A percentile compares a stretch with the other conserved stretches of the same genome.
Evolutionary conservation across 2,888 invertebrate genomes (phyloP).

Genomic region (Schizotus pectinicornis): DNA sequence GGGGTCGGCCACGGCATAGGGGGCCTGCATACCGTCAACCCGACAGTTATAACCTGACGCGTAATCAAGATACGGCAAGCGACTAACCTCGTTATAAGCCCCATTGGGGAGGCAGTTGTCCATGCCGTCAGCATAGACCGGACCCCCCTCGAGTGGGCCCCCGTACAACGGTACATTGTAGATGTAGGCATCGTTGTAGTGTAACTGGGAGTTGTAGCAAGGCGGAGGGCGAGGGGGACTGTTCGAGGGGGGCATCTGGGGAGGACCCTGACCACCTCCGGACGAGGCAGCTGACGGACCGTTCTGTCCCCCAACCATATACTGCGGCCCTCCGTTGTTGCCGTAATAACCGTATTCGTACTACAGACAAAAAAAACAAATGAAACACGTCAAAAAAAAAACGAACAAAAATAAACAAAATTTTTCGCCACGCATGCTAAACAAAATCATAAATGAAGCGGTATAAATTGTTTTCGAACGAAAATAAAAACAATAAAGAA

Average conservation of each 20-base stretch:
- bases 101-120: constrained; percentile 45
- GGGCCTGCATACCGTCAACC: constrained; percentile 9
- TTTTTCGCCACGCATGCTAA: constrained; percentile 25
- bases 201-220: constrained; percentile 32
- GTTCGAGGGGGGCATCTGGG: constrained; percentile 43
- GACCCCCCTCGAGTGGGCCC: constrained; percentile 46
- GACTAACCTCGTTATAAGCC: constrained; percentile 49
- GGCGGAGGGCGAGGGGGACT: constrained; percentile 46
- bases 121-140: constrained; percentile 46
- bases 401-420: constrained; percentile 7
- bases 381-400: constrained; percentile 14
- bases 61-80: constrained; percentile 13
- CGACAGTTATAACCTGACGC: constrained; percentile 12
- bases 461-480: constrained; percentile 2
- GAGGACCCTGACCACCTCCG: constrained; percentile 16
- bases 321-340: constrained; percentile 50
- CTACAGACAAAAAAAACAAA: constrained; percentile 39
- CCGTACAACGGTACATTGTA: constrained; percentile 52
- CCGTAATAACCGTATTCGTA: constrained; percentile 54
- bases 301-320: constrained; percentile 38
- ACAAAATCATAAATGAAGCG: constrained; percentile 17
- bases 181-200: constrained; percentile 40
- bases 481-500: constrained; percentile 12
- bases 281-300: background rate
- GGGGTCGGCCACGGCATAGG: constrained; percentile 56